Conservation (phyloP, 2,797 vertebrate species). For the Ctenochaetus hawaiiensis region DNA sequence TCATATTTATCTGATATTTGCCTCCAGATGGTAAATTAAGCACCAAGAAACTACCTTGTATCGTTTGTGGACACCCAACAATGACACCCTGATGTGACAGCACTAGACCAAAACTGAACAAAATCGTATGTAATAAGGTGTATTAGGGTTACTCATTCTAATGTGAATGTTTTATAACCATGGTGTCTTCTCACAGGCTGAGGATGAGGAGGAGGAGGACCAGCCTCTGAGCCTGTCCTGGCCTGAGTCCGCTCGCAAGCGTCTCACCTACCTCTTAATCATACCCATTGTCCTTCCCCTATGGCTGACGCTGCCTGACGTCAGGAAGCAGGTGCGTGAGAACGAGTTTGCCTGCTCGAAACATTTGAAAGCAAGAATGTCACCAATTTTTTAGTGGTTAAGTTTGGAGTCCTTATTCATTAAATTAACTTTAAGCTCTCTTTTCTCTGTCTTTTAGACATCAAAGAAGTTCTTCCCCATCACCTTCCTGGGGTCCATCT, state of each 20-base stretch:
- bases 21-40: constrained; percentile 16
- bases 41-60: neutral
- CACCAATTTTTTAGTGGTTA: neutral
- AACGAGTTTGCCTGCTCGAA: neutral
- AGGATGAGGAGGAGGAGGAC: constrained; percentile 87
- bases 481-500: constrained; percentile 94
- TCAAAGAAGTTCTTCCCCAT: constrained; percentile 93
- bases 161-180: neutral
- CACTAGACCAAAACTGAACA: neutral
- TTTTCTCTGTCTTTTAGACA: constrained; percentile 76
- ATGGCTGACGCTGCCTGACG: constrained; percentile 92
- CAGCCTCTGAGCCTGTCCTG: constrained; percentile 93
- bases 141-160: neutral
- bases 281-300: constrained; percentile 91
- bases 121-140: neutral
- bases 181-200: constrained; percentile 67
- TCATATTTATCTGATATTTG: constrained; percentile 1
- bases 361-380: neutral
- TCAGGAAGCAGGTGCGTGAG: constrained; percentile 88
- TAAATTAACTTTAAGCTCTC: neutral
- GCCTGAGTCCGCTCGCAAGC: constrained; percentile 90
- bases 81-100: neutral
- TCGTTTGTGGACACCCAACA: neutral
- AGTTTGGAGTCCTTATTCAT: neutral
- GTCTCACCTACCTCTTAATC: constrained; percentile 90